Base-by-base conservation (phyloP, 2,888 invertebrate genomes). In the Exephanes ischioxanthus region DNA sequence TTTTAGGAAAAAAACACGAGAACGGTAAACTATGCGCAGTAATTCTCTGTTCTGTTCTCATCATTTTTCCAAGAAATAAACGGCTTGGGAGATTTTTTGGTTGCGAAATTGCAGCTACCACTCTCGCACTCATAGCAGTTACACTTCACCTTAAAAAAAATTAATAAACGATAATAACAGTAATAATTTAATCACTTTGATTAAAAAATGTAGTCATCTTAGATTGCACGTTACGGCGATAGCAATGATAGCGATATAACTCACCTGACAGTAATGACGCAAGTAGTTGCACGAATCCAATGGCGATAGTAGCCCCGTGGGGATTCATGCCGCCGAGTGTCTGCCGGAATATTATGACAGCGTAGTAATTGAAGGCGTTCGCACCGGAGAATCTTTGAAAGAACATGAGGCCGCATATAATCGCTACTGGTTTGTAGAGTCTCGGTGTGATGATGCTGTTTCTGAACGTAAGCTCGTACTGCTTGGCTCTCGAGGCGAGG, bases 311-410 rank as follows among this genome's bases (percentile, higher is more conserved):
- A 4, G 97, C 98, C 63, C 96, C 96, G 89, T 97, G 97, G 5
- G 97, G 97, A 91, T 97, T 97, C 94, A 97, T 96, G 7, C 96
- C 96, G 45, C 96, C 96, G 87, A 97, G 97, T 26, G 98, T 98
- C 93, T 97, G 97, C 87, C 97, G 95, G 93, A 98, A 98, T 90
- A 98, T 98, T 79, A 97, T 96, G 14, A 98, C 98, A 70, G 97
- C 97, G 94, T 98, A 98, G 93, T 97, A 97, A 88, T 97, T 97
- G 93, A 98, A 97, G 68, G 97, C 97, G 90, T 97, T 97, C 51
- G 97, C 97, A 16, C 98, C 98, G 58, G 97, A 97, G 90, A 97
- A 97, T 82, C 98, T 95, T 92, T 98, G 98, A 92, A 98, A 98
- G 94, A 98, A 96, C 98, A 98, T 98, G 88, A 98, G 95, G 26